These are phyloP conservation scores for Myopa testacea DNA, from an alignment of 2,888 invertebrate species.

Conservation along the genomic window DNA sequence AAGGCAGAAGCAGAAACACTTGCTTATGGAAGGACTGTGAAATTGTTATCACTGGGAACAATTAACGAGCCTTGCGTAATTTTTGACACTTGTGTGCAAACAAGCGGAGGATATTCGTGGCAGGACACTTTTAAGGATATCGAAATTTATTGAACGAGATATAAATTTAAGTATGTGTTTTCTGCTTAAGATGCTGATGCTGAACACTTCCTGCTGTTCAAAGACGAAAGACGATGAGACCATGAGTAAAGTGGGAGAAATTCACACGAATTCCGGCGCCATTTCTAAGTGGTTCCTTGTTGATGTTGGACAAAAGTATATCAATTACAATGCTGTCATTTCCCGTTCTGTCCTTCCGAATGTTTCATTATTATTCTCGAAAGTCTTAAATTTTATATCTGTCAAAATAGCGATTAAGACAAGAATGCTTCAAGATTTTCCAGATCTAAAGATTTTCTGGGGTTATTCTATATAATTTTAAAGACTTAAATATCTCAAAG, in stretches of 20 bases:
- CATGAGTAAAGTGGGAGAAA: conserved; percentile 25
- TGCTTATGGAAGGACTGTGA: conserved; percentile 45
- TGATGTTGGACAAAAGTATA: background rate
- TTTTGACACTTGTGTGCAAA: conserved; percentile 52
- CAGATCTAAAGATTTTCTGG: no score
- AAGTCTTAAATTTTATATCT: no score
- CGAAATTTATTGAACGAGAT: background rate
- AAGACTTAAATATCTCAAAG: no score
- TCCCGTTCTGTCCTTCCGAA: no score
- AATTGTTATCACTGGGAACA: conserved; percentile 61
- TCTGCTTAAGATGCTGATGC: background rate
- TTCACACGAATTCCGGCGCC: conserved; percentile 49
- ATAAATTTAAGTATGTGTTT: no score
- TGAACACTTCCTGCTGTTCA: conserved; percentile 11
- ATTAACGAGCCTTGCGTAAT: conserved; percentile 55
- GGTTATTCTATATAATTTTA: no score
- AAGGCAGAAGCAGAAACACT: background rate
- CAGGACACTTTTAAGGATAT: background rate
- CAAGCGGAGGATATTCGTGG: conserved; percentile 19
- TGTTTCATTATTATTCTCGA: no score
- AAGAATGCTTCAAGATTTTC: no score
- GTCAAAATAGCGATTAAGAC: no score
- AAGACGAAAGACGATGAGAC: background rate
- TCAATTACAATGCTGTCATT: no score
- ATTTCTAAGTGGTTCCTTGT: conserved; percentile 41